Evolutionary conservation across 2,113 vertebrate genomes (phyloP), one percentile per base, ranked within the genome.

Genomic region (Agapornis roseicollis): DNA sequence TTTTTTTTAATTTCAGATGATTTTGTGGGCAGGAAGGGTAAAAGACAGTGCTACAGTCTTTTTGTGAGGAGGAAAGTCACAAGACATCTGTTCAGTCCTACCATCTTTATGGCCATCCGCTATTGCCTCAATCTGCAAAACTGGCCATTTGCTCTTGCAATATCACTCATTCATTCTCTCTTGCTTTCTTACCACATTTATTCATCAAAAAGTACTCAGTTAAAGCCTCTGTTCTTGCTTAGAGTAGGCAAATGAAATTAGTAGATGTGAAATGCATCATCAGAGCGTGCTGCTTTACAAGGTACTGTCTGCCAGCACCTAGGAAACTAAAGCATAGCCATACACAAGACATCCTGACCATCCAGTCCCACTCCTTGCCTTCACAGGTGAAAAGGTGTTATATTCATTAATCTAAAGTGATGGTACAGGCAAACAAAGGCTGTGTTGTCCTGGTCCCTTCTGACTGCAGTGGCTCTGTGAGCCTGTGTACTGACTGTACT

Each of bases 191-290:
- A 49, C 24, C 9, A 28, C 47, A 55, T 63, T 63, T 74, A 35
- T 39, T 80, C 47, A 71, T 37, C 55, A 1, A 5, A 42, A 83
- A 28, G 4, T 25, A 31, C 31, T 76, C 42, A 18, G 55, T 80
- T 64, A 84, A 86, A 93, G 56, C 33, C 50, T 55, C 82, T 79
- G 55, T 44, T 90, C 47, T 74, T 83, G 29, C 47, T 88, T 47
- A n/a, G 55, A 84, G 44, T 6, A 84, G 69, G 69, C 58, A 94
- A 81, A 86, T 41, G 44, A 60, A 80, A 66, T 71, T 42, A 91
- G 31, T 71, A 47, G 68, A 65, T 81, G 41, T 63, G 77, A 81
- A 77, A 93, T 39, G 29, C 56, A 42, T 68, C 29, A 5, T 17
- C 4, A 7, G 71, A 78, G 64, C 1, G 1, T 8, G 31, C n/a